Evolutionary conservation across 2,113 vertebrate genomes (phyloP), one percentile per base, ranked within the genome.

Genomic region (Triplophysa tibetana): DNA sequence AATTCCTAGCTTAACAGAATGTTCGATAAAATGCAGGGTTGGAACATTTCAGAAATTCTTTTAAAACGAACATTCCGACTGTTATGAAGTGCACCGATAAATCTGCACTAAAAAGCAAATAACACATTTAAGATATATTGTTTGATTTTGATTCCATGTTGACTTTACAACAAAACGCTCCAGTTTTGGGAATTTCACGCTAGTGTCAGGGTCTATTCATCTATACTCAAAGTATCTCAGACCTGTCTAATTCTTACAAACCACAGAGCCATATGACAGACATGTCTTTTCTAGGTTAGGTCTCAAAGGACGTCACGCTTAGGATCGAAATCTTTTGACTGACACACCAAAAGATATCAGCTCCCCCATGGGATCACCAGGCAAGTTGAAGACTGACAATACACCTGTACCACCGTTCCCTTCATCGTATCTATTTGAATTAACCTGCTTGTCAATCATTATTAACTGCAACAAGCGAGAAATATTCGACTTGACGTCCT

Each of bases 381-480:
- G 9, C 1, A 17, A n/a, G n/a, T 11, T 58, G 17, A 62, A 64
- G 63, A 1, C 13, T 19, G 70, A 16, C 50, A 50, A 74, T 33
- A 65, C 50, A 78, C 52, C 81, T 72, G 74, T 21, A 52, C 45
- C 52, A 14, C 48, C 50, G 10, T 14, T 11, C 33, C 41, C 48
- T 75, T 21, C 54, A 48, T 50, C 54, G 41, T 66, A 48, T 81
- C 79, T n/a, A 19, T 45, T 74, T 62, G 66, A 78, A 58, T 52
- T 24, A 78, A 74, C 45, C 60, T 23, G 23, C 54, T 12, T 16
- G 48, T 45, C 80, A 70, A 75, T 69, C 74, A 88, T 11, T 14
- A n/a, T 43, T 19, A 76, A 62, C 21, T 0, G n/a, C 24, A 50
- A 58, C 61, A 41, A 10, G n/a, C 74, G 80, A 84, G 75, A 75